A percentile compares a stretch with the other conserved stretches of the same genome.
These are phyloP conservation scores for Eulacestoma nigropectus DNA, from an alignment of 2,113 vertebrate genomes.

Conservation along the genomic window DNA sequence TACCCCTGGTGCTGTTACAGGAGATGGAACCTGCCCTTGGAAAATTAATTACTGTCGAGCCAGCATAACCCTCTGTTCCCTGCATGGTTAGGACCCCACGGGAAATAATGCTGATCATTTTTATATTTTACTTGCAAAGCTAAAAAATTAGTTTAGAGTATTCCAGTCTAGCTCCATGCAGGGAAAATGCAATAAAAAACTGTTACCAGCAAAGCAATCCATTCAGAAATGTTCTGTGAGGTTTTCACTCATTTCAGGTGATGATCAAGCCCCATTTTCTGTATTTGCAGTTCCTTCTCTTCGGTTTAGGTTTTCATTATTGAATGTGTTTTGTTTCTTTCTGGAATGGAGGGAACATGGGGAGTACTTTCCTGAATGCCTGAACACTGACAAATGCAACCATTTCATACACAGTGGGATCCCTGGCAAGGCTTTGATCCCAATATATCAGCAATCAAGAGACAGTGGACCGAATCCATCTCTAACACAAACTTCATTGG, in stretches of 20 bases:
- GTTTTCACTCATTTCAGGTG: background rate
- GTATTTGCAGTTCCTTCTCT: background rate
- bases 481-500: background rate
- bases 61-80: background rate
- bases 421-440: slow-evolving; percentile 28
- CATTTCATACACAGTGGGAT: slow-evolving; percentile 11
- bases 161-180: background rate
- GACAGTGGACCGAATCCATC: background rate
- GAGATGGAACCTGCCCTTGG: background rate
- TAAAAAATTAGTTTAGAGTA: background rate
- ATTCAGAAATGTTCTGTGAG: background rate
- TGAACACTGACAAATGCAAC: slow-evolving; percentile 29
- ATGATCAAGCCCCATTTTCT: background rate
- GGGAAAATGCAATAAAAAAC: background rate
- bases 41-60: background rate
- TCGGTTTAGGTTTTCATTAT: background rate
- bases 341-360: background rate
- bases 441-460: background rate
- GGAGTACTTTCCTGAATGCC: background rate
- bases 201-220: background rate
- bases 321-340: background rate
- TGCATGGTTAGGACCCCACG: background rate
- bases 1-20: background rate
- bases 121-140: background rate
- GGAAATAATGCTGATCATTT: background rate